Evolutionary conservation across 2,888 invertebrate genomes (phyloP), one percentile per base, ranked within the genome.

Genomic region (Chrysolina haemoptera): DNA sequence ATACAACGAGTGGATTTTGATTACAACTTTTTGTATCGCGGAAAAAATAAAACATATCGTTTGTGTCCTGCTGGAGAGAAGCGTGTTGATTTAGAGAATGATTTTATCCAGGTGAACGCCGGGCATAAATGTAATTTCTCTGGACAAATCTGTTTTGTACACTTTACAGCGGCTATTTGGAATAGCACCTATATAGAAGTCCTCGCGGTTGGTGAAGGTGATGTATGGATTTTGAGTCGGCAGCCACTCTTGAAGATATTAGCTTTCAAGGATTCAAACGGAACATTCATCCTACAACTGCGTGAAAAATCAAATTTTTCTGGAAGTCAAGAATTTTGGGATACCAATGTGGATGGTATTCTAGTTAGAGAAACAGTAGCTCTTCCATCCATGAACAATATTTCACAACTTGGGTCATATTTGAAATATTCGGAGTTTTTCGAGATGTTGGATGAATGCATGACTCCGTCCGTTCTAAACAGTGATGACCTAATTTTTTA

Each of bases 241-340:
- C 14, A n/a, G 14, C 59, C 27, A 12, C 0, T 11, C 14, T 3
- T 59, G 14, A 27, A 59, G 11, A 5, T 59, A n/a, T 14, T 27
- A 27, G 16, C 11, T 27, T 22, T 59, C 5, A 22, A 59, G 8
- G 27, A 59, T n/a, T 0, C 14, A 16, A 3, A 3, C 1, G n/a
- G n/a, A 27, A 27, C 22, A n/a, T 59, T n/a, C n/a, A 59, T 59
- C 9, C 59, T 59, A 6, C 59, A 27, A 59, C 27, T 59, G 27
- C 27, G 27, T 22, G 16, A 5, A 5, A 59, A n/a, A 59, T 16
- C 27, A 22, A 59, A 14, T 1, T 14, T 53, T 0, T 1, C 22
- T 2, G 27, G n/a, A 22, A 14, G 14, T n/a, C 14, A 10, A 14
- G 5, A 27, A 12, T 8, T 27, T 27, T 59, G 59, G 59, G 2